Percentiles rank a stretch among this genome's conserved stretches.
These are phyloP conservation scores for Hyla sarda DNA, from an alignment of 2,113 vertebrate species.

Conservation along the genomic window DNA sequence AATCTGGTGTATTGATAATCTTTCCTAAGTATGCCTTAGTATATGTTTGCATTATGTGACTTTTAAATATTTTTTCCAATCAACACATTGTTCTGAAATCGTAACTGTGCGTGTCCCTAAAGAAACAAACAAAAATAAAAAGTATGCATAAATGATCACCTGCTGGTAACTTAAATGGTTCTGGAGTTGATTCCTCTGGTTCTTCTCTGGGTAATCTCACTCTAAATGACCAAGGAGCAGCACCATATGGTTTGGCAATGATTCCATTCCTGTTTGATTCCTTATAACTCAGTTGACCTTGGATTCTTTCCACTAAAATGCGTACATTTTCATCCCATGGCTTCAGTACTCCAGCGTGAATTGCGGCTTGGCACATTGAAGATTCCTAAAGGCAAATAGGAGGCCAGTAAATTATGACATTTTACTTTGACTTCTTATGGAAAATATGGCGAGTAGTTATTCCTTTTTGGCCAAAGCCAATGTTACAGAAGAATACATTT, in stretches of 20 bases:
- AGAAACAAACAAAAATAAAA: neutral
- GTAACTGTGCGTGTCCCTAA: too few species aligned
- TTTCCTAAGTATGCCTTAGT: too few species aligned
- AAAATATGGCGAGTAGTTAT: too few species aligned
- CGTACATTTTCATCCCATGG: neutral
- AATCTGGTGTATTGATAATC: too few species aligned
- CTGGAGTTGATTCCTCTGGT: too few species aligned
- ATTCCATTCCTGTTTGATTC: slow-evolving; percentile 5
- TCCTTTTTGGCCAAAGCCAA: too few species aligned
- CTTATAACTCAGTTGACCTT: neutral
- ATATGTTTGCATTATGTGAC: too few species aligned
- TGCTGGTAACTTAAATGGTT: neutral
- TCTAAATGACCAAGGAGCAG: slow-evolving; percentile 4
- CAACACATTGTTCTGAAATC: too few species aligned
- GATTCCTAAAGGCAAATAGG: neutral
- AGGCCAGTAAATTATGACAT: neutral
- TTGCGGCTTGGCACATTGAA: neutral
- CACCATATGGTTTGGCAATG: neutral
- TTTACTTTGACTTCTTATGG: neutral
- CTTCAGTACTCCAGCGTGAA: neutral
- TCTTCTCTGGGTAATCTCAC: neutral
- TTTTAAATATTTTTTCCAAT: too few species aligned
- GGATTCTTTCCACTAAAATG: neutral
- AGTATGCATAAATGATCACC: neutral
- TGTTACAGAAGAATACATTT: too few species aligned